Evolutionary conservation across 2,113 vertebrate genomes (phyloP).

Genomic region (Australoheros scitulus): DNA sequence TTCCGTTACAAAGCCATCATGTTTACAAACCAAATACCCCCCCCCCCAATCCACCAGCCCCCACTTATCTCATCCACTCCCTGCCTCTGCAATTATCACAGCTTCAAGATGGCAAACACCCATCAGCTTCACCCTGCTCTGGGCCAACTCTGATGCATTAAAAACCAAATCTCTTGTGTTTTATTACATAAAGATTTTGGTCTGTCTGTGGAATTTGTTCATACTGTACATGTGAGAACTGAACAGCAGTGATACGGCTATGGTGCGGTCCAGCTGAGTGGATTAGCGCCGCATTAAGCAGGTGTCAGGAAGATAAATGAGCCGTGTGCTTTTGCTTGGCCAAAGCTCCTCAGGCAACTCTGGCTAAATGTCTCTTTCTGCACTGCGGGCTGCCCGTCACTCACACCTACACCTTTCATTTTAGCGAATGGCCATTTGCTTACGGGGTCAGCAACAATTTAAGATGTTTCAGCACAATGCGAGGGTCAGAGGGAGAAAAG

Average conservation of each 20-base stretch:
- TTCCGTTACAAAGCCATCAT: slow-evolving; percentile 36
- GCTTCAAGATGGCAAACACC: slow-evolving; percentile 27
- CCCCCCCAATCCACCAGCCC: not conserved
- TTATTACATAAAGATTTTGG: not conserved
- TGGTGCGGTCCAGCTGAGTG: slow-evolving; percentile 57
- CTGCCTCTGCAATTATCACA: slow-evolving; percentile 31
- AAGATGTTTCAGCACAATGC: slow-evolving; percentile 35
- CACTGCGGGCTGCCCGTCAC: slow-evolving; percentile 66
- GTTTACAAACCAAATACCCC: slow-evolving; percentile 53
- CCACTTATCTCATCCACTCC: slow-evolving; percentile 16
- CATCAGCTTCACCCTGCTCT: slow-evolving; percentile 28
- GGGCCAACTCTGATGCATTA: not conserved
- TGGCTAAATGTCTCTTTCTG: slow-evolving; percentile 58
- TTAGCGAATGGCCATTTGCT: slow-evolving; percentile 14
- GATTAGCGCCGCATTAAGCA: slow-evolving; percentile 72
- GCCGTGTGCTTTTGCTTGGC: slow-evolving; percentile 43
- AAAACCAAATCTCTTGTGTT: not conserved
- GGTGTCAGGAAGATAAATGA: slow-evolving; percentile 79
- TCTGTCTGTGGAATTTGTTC: not conserved
- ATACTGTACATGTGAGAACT: not conserved
- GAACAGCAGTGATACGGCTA: slow-evolving; percentile 11
- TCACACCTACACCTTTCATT: slow-evolving; percentile 53
- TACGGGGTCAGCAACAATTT: slow-evolving; percentile 31
- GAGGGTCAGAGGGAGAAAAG: not conserved
- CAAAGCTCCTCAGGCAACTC: slow-evolving; percentile 49